A percentile compares a stretch with the other conserved stretches of the same genome.
Evolutionary conservation across 2,797 vertebrate species (phyloP).

Genomic region (Pangasius larnaudii): DNA sequence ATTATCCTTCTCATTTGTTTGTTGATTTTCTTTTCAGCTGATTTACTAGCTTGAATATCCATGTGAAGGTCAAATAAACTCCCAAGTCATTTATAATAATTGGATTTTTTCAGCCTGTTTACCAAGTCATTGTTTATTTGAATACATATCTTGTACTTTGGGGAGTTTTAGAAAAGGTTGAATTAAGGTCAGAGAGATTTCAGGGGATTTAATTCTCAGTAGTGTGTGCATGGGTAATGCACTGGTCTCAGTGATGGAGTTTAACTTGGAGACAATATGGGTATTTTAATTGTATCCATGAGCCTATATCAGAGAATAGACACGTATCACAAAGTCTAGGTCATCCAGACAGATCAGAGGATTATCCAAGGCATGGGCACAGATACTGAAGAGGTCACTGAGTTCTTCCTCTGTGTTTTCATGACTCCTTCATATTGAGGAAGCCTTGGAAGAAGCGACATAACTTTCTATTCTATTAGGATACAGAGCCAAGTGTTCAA

Average conservation of each 20-base stretch:
- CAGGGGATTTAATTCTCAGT: slow-evolving; percentile 41
- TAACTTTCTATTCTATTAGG: slow-evolving; percentile 10
- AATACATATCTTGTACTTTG: slow-evolving; percentile 23
- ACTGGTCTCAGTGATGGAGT: slow-evolving; percentile 31
- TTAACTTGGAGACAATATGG: slow-evolving; percentile 27
- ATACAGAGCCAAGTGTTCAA: slow-evolving; percentile 5
- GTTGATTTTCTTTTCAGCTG: slow-evolving; percentile 24
- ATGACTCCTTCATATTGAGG: neutral
- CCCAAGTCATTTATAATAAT: slow-evolving; percentile 30
- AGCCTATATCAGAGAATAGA: slow-evolving; percentile 46
- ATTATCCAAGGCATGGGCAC: slow-evolving; percentile 30
- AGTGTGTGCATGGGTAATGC: slow-evolving; percentile 25
- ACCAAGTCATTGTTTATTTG: slow-evolving; percentile 40
- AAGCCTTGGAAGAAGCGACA: slow-evolving; percentile 2
- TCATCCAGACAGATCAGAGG: slow-evolving; percentile 39
- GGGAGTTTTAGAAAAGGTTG: slow-evolving; percentile 37
- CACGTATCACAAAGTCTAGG: slow-evolving; percentile 26
- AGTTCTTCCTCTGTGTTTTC: slow-evolving; percentile 27
- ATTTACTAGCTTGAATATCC: slow-evolving; percentile 13
- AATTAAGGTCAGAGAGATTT: slow-evolving; percentile 48
- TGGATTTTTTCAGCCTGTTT: slow-evolving; percentile 2
- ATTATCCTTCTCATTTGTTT: slow-evolving; percentile 22
- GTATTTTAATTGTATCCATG: slow-evolving; percentile 42
- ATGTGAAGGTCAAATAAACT: slow-evolving; percentile 40
- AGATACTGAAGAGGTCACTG: slow-evolving; percentile 8